Conservation (phyloP, 2,113 vertebrate species). For the Boulengeromyrus knoepffleri region DNA sequence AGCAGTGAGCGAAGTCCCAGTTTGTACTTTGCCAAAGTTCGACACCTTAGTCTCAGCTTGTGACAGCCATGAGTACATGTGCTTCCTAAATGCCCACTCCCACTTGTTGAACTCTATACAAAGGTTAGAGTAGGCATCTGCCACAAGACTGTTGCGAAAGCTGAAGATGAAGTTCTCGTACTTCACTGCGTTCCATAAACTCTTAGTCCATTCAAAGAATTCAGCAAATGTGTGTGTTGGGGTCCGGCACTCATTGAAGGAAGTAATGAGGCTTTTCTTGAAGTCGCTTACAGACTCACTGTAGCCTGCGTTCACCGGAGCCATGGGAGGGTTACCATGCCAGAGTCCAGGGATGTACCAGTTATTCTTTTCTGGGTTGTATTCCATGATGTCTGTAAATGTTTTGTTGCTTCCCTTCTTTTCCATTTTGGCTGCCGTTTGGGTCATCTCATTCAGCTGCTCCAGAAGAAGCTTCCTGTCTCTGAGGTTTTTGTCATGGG, state of each 20-base stretch:
- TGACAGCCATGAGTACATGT: slow-evolving; percentile 21
- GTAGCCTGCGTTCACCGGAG: slow-evolving; percentile 36
- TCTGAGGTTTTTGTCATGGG: slow-evolving; percentile 23
- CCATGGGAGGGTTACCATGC: slow-evolving; percentile 45
- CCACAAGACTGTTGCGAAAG: slow-evolving; percentile 37
- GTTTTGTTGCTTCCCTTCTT: slow-evolving; percentile 15
- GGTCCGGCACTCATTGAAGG: slow-evolving; percentile 14
- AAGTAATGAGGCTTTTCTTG: slow-evolving; percentile 29
- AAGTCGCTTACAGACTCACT: slow-evolving; percentile 34
- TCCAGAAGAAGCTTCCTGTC: slow-evolving; percentile 31
- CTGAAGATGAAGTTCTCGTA: slow-evolving; percentile 41
- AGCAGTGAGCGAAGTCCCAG: background rate
- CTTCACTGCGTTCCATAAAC: slow-evolving; percentile 33
- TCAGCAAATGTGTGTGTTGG: slow-evolving; percentile 22
- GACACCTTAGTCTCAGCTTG: slow-evolving; percentile 41
- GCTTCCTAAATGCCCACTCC: slow-evolving; percentile 31
- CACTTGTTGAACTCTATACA: slow-evolving; percentile 27
- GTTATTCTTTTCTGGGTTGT: slow-evolving; percentile 31
- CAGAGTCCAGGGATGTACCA: slow-evolving; percentile 44
- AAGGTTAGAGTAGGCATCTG: slow-evolving; percentile 34
- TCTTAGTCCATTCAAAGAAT: slow-evolving; percentile 30
- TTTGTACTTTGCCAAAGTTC: slow-evolving; percentile 38
- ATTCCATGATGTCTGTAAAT: slow-evolving; percentile 43
- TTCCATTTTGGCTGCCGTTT: slow-evolving; percentile 38
- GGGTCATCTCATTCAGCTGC: slow-evolving; percentile 37